A percentile compares a stretch with the other conserved stretches of the same genome.
phyloP scores from a whole-genome alignment of 2,888 invertebrate genomes.

The Luperina nickerlii region DNA sequence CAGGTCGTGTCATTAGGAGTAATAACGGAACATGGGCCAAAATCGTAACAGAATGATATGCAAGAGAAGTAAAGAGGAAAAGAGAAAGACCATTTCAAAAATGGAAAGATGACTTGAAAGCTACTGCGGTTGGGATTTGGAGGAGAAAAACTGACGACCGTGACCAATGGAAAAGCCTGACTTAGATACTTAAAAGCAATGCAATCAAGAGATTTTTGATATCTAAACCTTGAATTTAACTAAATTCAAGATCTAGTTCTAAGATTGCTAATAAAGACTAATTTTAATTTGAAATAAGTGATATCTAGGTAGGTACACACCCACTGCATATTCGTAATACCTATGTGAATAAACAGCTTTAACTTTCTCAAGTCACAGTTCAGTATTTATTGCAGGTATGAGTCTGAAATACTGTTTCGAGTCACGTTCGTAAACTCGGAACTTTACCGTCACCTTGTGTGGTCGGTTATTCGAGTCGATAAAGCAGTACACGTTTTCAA shows the following conservation, averaged over 20 bases:
- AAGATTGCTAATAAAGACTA: no score
- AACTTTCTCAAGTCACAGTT: neutral
- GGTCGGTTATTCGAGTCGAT: neutral
- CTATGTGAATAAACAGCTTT: neutral
- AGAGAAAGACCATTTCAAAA: neutral
- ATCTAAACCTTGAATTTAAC: no score
- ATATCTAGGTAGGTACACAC: neutral
- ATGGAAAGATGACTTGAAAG: neutral
- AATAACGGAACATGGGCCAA: neutral
- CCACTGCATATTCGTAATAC: neutral
- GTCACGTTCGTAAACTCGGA: conserved; percentile 11
- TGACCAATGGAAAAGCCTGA: neutral
- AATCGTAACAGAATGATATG: neutral
- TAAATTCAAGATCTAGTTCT: neutral
- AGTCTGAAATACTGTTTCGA: neutral
- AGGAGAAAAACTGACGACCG: neutral
- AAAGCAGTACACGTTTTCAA: neutral
- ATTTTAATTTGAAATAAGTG: no score
- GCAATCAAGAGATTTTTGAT: no score
- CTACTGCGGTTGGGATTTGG: neutral
- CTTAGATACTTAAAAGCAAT: neutral
- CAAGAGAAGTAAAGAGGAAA: neutral
- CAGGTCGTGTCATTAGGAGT: no score
- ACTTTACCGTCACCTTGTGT: neutral
- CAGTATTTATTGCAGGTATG: neutral